Base-by-base conservation (phyloP, 2,888 invertebrate genomes). In the Trachelus troglodyta region DNA sequence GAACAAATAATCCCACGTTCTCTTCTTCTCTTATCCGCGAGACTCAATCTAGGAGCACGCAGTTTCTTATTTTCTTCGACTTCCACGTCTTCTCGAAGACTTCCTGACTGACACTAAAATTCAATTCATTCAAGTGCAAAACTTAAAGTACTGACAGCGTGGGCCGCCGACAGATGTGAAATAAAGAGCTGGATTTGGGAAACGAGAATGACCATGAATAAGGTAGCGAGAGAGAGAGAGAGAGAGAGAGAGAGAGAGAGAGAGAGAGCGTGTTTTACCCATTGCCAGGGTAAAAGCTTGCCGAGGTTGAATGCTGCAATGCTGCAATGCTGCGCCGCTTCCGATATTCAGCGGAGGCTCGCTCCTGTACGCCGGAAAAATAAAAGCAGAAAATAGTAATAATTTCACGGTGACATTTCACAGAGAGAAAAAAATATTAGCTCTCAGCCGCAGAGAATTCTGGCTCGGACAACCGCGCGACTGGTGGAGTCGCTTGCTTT, bases 401-500 rank as follows among this genome's bases (percentile, higher is more conserved):
- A 69, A 69, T 69, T 31, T 69, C 69, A 30, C 69, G 31, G 69
- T 30, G 33, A 69, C 33, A 31, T 69, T 69, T 69, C 69, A 1
- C 69, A 33, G 33, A 30, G 30, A 30, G 69, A 30, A 35, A 35
- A 69, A 69, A 69, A 69, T 69, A 69, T 30, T 69, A 33, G 69
- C 69, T 15, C 33, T 69, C 69, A 69, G 33, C 69, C 69, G 69
- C 69, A 69, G 69, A 33, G 12, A 12, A n/a, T 34, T 15, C 34
- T 69, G 74, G 31, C 37, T 69, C 69, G 74, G 74, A 33, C 23
- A 74, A 35, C 74, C 12, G 30, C 4, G 34, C 23, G 35, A 11
- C 15, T 68, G 73, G 81, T 15, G 40, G 40, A 40, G 40, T 40
- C 40, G 40, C 40, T 40, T 40, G 40, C 79, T 83, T 80, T 82